phyloP scores from a whole-genome alignment of 2,113 vertebrate species.

The Marmota flaviventris region DNA sequence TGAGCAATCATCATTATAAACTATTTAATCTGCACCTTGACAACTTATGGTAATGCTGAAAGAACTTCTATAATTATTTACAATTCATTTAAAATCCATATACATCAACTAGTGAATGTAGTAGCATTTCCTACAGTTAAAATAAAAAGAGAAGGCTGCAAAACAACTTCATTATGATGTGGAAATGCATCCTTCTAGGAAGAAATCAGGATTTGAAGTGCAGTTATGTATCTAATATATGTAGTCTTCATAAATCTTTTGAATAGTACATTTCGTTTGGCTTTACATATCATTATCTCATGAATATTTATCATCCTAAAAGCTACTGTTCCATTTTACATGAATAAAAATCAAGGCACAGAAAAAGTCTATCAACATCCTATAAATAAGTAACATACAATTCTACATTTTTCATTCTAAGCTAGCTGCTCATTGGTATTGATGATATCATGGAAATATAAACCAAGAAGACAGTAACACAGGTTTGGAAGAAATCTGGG shows the following conservation, averaged over 20 bases:
- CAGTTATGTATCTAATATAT: neutral
- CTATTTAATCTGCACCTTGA: slow-evolving; percentile 40
- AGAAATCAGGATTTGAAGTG: slow-evolving; percentile 31
- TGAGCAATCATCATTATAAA: slow-evolving; percentile 62
- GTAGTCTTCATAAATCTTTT: neutral
- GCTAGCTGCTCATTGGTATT: neutral
- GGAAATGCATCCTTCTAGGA: neutral
- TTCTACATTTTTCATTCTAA: slow-evolving; percentile 21
- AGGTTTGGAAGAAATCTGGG: neutral
- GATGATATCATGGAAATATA: neutral
- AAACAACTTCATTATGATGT: slow-evolving; percentile 32
- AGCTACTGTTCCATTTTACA: neutral
- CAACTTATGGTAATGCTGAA: slow-evolving; percentile 47
- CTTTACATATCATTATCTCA: neutral
- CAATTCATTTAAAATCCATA: slow-evolving; percentile 48
- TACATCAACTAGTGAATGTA: slow-evolving; percentile 53
- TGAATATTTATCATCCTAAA: slow-evolving; percentile 24
- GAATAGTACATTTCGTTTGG: neutral
- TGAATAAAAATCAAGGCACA: neutral
- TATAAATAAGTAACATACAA: slow-evolving; percentile 24
- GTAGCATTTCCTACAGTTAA: slow-evolving; percentile 40
- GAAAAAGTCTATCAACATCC: neutral
- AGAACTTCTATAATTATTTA: slow-evolving; percentile 59
- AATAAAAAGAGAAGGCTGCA: slow-evolving; percentile 22
- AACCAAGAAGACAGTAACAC: neutral